These are phyloP conservation scores for Alethe diademata DNA, from an alignment of 2,113 vertebrate genomes.

Conservation along the genomic window DNA sequence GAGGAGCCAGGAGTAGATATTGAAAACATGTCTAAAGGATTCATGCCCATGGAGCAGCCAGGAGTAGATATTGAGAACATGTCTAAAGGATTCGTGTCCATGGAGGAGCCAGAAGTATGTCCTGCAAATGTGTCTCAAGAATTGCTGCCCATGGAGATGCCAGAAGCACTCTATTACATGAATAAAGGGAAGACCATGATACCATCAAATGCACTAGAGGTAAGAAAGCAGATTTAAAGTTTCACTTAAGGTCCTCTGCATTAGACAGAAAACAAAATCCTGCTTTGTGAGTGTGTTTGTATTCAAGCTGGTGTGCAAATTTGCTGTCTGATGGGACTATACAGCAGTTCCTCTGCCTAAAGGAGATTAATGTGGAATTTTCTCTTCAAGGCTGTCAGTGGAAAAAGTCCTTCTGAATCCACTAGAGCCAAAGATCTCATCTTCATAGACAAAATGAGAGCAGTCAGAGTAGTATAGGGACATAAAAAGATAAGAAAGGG, in stretches of 20 bases:
- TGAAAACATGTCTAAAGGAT: background rate
- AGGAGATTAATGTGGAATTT: background rate
- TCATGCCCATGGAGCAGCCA: background rate
- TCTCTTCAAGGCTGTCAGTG: background rate
- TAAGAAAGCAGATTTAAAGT: slow-evolving; percentile 4
- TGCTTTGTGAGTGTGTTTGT: background rate
- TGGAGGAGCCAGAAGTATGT: background rate
- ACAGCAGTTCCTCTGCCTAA: background rate
- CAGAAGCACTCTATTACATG: background rate
- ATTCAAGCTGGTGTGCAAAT: background rate
- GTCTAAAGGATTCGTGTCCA: slow-evolving; percentile 35
- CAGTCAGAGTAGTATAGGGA: background rate
- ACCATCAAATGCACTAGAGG: background rate
- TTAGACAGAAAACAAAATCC: background rate
- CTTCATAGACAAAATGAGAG: background rate
- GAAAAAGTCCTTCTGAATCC: background rate
- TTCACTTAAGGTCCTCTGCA: background rate
- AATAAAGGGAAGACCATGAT: background rate
- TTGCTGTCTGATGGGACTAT: background rate
- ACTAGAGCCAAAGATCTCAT: background rate
- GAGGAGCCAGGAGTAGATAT: background rate
- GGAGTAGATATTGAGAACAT: slow-evolving; percentile 25
- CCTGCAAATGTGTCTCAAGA: slow-evolving; percentile 50
- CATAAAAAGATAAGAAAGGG: background rate
- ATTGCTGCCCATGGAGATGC: background rate